Evolutionary conservation across 1,140 invertebrate species (phyloP), one percentile per base, ranked within the genome.

Genomic region (Lucilia cuprina): DNA sequence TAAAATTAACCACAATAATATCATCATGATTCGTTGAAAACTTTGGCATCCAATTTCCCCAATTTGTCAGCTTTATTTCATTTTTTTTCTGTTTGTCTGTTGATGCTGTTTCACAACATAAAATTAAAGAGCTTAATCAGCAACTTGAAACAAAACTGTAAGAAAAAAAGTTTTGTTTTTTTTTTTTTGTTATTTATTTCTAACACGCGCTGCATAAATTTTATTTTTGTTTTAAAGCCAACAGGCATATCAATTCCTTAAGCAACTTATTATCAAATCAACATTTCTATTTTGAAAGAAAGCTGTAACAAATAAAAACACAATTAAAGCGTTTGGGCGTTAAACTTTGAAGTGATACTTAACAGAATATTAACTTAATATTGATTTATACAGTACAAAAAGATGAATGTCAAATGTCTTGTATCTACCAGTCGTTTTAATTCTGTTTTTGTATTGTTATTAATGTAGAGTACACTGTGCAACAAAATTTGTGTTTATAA

Each of bases 71-170:
- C 35, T 78, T n/a, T 75, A 17, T 14, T 70, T 21, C 25, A 10
- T 70, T 70, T 7, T 25, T 70, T 8, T n/a, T n/a, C n/a, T 55
- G 25, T 30, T 30, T 30, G 25, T 30, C 25, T 41, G 5, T 14
- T 60, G 55, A 12, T 60, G 55, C 55, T 60, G n/a, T n/a, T 17
- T 5, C 19, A 25, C 75, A 41, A n/a, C 35, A 78, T n/a, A 78
- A 47, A 78, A 78, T 30, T 30, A 78, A 78, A 47, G 34, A 78
- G 75, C 75, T 78, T 78, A 78, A 78, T 78, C 34, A 78, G 75
- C 75, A 78, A n/a, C 35, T 25, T 10, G n/a, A 70, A 78, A 78
- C 35, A 17, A 19, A 19, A 47, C 14, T n/a, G 19, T 19, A n/a
- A 41, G 5, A 47, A 47, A 47, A 47, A 47, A 47, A 30, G n/a